Evolutionary conservation across 1,140 invertebrate species (phyloP), one percentile per base, ranked within the genome.

Genomic region (Subanguina moxae): DNA sequence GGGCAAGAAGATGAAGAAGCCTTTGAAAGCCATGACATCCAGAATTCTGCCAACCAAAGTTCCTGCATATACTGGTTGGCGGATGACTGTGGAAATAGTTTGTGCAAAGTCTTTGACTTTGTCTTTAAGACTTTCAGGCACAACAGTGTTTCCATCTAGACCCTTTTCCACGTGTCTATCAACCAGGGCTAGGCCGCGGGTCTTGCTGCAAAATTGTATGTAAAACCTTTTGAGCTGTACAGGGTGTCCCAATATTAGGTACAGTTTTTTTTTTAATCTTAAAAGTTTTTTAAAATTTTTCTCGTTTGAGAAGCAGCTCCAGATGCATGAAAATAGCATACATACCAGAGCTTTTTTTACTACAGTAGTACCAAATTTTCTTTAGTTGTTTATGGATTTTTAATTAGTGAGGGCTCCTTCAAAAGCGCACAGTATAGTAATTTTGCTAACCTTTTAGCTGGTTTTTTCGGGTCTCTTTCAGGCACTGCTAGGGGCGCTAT

Each of bases 1-100:
- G 0, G 80, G 81, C 27, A 83, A 46, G 64, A 82, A 82, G 11
- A 82, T 78, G 48, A 79, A 65, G 62, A 82, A 82, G 17, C 79
- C 80, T 67, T 76, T 82, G 67, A 82, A 78, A 9, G 80, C 80
- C 11, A 82, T 58, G 46, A 82, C 68, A 64, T 82, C 80, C 45
- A 76, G 62, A 42, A 82, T 74, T 42, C 80, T 62, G 42, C 80
- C 80, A 13, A 70, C 48, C n/a, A 81, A 68, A 17, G 72, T 62
- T 23, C 77, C 75, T 11, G 61, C 45, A 58, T 82, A 82, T n/a
- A 82, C 64, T 57, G 77, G 74, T 23, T 61, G 70, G 43, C 52
- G 28, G 25, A 72, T 48, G 23, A 72, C 71, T 42, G 58, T 57
- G 9, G 27, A 30, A 25, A 74, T 67, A 1, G 80, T 78, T 45